Base-by-base conservation (phyloP, 2,888 invertebrate species). In the Coremacera marginata region DNA sequence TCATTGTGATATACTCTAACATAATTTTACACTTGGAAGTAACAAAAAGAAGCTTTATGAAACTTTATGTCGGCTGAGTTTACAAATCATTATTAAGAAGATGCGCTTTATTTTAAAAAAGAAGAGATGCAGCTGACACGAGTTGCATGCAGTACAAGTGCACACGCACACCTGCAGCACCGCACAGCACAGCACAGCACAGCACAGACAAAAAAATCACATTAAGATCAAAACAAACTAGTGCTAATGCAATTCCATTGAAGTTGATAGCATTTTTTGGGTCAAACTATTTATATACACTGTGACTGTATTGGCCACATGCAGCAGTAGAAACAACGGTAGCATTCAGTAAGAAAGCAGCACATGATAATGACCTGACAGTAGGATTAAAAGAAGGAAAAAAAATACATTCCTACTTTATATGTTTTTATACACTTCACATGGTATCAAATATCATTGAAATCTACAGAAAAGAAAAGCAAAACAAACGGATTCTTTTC, bases 241-340 rank as follows among this genome's bases (percentile, higher is more conserved):
- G 34, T 37, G 37, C 67, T 34, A 67, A 67, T 67, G 67, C 67
- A 34, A 67, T 16, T 34, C 31, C 31, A 25, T 5, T 5, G 22
- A 8, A 49, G 25, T 49, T 49, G 44, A 51, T 49, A 49, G 51
- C 49, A 68, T 49, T 68, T 68, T 68, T 68, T 68, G 51, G 68
- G 68, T 68, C 68, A 68, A 68, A 68, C 68, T 51, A 67, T 68
- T 68, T 68, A 51, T 51, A 68, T 31, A 19, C 5, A 31, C 31
- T 65, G 34, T 19, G 37, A 16, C 63, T 31, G 63, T 16, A 27
- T 27, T 27, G 27, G 27, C 11, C 60, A 27, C 60, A 60, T 60
- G 60, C 22, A 22, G 34, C 9, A 65, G 8, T 31, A 31, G 31
- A n/a, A n/a, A n/a, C n/a, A n/a, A n/a, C 19, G 7, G 31, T 9